phyloP scores from a whole-genome alignment of 2,113 vertebrate genomes.

The Corydoras sp. region DNA sequence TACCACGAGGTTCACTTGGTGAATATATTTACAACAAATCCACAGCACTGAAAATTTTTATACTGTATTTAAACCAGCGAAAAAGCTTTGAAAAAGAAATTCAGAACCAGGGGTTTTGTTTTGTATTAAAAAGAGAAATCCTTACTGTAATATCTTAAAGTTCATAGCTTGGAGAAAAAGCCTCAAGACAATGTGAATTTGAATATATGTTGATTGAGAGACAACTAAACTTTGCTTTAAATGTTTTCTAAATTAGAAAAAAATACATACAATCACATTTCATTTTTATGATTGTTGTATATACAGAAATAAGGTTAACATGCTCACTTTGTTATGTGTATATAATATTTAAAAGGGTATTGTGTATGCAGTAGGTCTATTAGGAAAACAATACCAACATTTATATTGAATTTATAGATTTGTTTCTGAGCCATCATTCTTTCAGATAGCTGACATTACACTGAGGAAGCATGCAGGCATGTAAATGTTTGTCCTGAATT shows the following conservation, averaged over 20 bases:
- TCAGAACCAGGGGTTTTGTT: conserved; percentile 60
- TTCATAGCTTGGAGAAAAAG: conserved; percentile 47
- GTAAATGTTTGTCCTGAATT: conserved; percentile 99
- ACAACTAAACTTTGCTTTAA: conserved; percentile 66
- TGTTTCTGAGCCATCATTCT: conserved; percentile 93
- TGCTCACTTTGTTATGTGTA: conserved; percentile 86
- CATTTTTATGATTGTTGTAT: conserved; percentile 77
- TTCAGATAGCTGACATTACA: conserved; percentile 96
- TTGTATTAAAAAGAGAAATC: conserved; percentile 60
- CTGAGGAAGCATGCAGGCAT: conserved; percentile 99
- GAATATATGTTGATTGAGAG: conserved; percentile 59
- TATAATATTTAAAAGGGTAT: conserved; percentile 95
- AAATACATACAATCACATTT: conserved; percentile 78
- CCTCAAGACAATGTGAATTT: conserved; percentile 58
- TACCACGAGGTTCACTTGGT: conserved; percentile 65
- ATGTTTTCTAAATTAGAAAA: conserved; percentile 77
- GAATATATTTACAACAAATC: conserved; percentile 63
- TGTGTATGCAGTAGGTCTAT: conserved; percentile 99
- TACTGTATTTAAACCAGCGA: conserved; percentile 91
- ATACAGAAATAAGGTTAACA: conserved; percentile 66
- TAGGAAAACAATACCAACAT: conserved; percentile 79
- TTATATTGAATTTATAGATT: conserved; percentile 72
- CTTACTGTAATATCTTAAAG: conserved; percentile 56
- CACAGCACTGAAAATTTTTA: conserved; percentile 81
- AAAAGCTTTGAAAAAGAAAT: conserved; percentile 71